These are phyloP conservation scores for Montipora capricornis DNA, from an alignment of 64 coral and sea anemone species.

Conservation along the genomic window DNA sequence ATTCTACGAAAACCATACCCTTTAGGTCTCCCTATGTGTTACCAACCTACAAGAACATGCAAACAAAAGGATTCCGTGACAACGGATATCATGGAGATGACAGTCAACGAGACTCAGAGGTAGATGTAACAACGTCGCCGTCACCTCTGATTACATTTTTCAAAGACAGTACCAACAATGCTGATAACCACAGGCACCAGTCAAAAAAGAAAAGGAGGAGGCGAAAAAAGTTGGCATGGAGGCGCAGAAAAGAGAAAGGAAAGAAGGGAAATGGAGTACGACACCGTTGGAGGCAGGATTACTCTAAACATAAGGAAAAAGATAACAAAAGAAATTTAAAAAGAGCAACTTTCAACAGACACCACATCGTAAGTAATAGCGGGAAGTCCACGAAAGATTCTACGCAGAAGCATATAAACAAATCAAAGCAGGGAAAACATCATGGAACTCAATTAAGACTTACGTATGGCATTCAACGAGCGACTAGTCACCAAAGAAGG, in stretches of 20 bases:
- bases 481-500: neutral
- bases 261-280: neutral
- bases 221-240: neutral
- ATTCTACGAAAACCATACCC: neutral
- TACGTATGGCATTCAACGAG: neutral
- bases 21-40: constrained; percentile 2
- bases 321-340: neutral
- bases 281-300: neutral
- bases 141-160: constrained; percentile 41
- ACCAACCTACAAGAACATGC: neutral
- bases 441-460: neutral
- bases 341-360: neutral
- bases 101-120: neutral
- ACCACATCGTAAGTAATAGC: neutral
- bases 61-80: neutral
- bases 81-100: constrained; percentile 21
- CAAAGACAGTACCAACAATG: constrained; percentile 4
- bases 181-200: neutral
- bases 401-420: neutral
- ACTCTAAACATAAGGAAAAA: neutral
- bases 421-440: neutral
- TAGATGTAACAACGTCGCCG: neutral
- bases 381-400: neutral
- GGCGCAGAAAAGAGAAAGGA: neutral
- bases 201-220: neutral